Evolutionary conservation across 2,113 vertebrate species (phyloP), one percentile per base, ranked within the genome.

Genomic region (Elanoides forficatus): DNA sequence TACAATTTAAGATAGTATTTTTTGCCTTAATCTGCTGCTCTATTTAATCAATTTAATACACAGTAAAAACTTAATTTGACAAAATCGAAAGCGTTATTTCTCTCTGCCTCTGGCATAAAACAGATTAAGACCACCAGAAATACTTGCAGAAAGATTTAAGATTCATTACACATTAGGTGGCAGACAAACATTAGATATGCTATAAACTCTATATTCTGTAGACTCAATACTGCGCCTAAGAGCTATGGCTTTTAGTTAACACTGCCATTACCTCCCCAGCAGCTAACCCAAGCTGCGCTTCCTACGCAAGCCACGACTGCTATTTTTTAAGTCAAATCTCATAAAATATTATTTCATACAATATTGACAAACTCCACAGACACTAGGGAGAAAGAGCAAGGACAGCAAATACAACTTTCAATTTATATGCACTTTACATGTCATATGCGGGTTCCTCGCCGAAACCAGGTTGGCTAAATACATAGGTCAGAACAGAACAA

Each of bases 1-100:
- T 86, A 70, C 90, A 71, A 84, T 85, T 95, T 88, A 65, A 91
- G 88, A 78, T 4, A 32, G 75, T 85, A 92, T 92, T 94, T 94
- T 81, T 81, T 2, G 7, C 58, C 76, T 92, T 94, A 92, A 97
- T 96, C 84, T 75, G 32, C 84, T 58, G 65, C 70, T 88, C 85
- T 90, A 81, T 65, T 96, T 93, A 94, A 97, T 97, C 94, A 97
- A 91, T 94, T 96, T 95, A 93, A 86, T 40, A 81, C 74, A 40
- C 43, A 71, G 81, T 96, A 92, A 97, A 93, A 96, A 84, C 70
- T 93, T 97, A 92, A 96, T 94, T 86, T 84, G 70, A 94, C 75
- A 88, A 81, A 90, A 95, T 11, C 63, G 89, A 91, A 91, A 47
- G 81, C 32, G 42, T 90, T 93, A 85, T 59, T 95, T 78, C 65